Evolutionary conservation across 1,140 invertebrate species (phyloP).

Genomic region (Pseudomyrmex sp.): DNA sequence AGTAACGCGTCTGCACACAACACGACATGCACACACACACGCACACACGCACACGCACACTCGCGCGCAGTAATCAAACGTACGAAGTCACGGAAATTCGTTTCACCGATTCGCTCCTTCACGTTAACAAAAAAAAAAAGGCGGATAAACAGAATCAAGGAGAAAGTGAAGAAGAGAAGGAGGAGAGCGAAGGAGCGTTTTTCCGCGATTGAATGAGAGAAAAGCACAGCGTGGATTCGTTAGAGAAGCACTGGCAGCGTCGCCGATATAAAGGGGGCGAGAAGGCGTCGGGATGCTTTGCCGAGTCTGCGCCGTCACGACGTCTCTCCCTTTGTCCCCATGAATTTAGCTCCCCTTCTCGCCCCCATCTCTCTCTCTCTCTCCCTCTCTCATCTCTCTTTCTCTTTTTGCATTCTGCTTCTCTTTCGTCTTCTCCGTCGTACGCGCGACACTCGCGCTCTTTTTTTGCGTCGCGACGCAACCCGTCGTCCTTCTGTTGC

Average conservation of each 20-base stretch:
- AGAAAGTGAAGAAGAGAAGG: background rate
- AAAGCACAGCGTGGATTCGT: constrained; percentile 74
- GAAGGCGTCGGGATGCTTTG: constrained; percentile 71
- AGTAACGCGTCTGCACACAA: constrained; percentile 1
- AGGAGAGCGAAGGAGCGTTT: constrained; percentile 34
- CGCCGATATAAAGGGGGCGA: constrained; percentile 38
- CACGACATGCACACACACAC: background rate
- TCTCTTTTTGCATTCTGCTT: background rate
- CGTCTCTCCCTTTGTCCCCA: constrained; percentile 71
- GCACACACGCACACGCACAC: background rate
- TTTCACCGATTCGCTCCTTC: background rate
- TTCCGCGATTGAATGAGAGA: constrained; percentile 71
- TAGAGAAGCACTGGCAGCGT: constrained; percentile 71
- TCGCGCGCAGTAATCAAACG: background rate
- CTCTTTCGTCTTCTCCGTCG: background rate
- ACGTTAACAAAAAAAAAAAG: background rate
- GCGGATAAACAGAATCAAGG: background rate
- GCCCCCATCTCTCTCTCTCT: constrained; percentile 51
- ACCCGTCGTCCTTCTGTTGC: background rate
- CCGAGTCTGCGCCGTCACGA: constrained; percentile 78
- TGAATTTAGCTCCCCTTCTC: background rate
- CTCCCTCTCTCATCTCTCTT: constrained; percentile 18
- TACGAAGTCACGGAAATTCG: too few species aligned
- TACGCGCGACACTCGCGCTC: constrained; percentile 13
- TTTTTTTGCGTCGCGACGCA: constrained; percentile 36